A percentile compares a stretch with the other conserved stretches of the same genome.
These are phyloP conservation scores for Agrotis segetum DNA, from an alignment of 2,888 invertebrate genomes.

Conservation along the genomic window DNA sequence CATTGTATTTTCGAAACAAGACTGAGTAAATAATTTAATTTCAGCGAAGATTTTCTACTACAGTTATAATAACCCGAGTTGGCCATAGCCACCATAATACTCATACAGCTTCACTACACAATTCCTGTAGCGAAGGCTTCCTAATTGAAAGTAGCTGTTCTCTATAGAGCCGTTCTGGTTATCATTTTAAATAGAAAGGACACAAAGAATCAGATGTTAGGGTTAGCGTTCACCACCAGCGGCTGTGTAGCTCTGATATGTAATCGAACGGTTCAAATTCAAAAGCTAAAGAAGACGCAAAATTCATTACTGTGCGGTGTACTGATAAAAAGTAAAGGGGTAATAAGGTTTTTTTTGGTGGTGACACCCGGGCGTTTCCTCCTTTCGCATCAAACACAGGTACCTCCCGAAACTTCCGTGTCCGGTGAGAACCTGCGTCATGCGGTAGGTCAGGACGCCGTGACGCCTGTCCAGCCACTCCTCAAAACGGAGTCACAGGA, in stretches of 20 bases:
- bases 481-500: no score
- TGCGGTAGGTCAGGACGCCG: no score
- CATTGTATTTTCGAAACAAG: constrained; percentile 22
- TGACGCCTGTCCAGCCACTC: no score
- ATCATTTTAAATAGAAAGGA: constrained; percentile 67
- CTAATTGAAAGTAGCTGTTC: constrained; percentile 62
- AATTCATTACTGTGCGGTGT: not conserved
- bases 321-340: no score
- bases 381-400: no score
- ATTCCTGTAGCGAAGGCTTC: constrained; percentile 48
- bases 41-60: constrained; percentile 10
- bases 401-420: no score
- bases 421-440: no score
- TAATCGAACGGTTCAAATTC: not conserved
- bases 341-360: no score
- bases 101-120: constrained; percentile 14
- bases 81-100: not conserved
- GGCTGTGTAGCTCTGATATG: not conserved
- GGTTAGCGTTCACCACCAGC: constrained; percentile 10
- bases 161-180: constrained; percentile 66
- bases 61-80: constrained; percentile 50
- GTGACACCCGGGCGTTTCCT: no score
- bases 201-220: constrained; percentile 66
- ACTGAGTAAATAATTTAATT: constrained; percentile 32
- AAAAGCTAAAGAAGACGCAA: not conserved